Conservation (phyloP, 1,140 invertebrate species). For the Heliconius melpomene region DNA sequence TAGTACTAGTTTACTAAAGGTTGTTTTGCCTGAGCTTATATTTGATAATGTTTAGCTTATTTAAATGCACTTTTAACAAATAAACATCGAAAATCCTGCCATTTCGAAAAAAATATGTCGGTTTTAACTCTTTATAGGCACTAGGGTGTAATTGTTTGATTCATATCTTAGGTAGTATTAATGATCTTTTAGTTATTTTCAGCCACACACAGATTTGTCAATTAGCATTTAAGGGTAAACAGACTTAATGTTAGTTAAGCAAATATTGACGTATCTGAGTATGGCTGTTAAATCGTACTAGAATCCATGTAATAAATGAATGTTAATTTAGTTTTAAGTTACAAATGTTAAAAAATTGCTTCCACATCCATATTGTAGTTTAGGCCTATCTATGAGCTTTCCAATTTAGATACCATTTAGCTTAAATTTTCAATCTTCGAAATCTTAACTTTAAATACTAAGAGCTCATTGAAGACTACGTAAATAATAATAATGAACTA, state of each 20-base stretch:
- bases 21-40: slow-evolving; percentile 75
- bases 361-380: slow-evolving; percentile 19
- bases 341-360: neutral
- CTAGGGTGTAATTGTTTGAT: neutral
- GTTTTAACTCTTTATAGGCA: slow-evolving; percentile 19
- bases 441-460: slow-evolving; percentile 8
- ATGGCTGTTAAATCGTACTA: neutral
- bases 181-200: neutral
- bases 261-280: neutral
- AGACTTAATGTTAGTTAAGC: slow-evolving; percentile 6
- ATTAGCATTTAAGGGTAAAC: slow-evolving; percentile 3
- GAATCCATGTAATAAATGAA: neutral
- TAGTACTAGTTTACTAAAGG: slow-evolving; percentile 45
- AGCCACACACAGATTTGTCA: neutral
- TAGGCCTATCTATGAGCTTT: slow-evolving; percentile 29
- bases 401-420: slow-evolving; percentile 16
- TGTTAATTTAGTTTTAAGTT: neutral
- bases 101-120: slow-evolving; percentile 20
- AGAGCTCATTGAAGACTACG: slow-evolving; percentile 5
- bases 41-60: slow-evolving; percentile 52
- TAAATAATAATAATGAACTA: neutral
- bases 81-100: slow-evolving; percentile 30
- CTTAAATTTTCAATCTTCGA: slow-evolving; percentile 15
- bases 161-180: neutral
- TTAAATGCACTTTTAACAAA: slow-evolving; percentile 49